Percentiles rank a stretch among this genome's conserved stretches.
Conservation (phyloP, 2,113 vertebrate species). For the Python bivittatus region DNA sequence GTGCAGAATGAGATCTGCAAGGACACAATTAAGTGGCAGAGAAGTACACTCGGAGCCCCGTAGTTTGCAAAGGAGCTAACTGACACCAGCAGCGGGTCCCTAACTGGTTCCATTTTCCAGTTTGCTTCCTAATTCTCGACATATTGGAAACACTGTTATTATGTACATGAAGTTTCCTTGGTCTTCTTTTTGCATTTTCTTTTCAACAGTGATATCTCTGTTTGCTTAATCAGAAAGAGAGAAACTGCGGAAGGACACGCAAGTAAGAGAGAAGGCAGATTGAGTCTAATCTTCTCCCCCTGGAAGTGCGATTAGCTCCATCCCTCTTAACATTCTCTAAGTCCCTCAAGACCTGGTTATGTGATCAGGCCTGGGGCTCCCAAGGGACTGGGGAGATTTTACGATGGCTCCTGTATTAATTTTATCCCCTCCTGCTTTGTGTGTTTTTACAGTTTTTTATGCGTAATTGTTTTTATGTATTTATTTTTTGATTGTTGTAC, state of each 20-base stretch:
- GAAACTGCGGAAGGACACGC: neutral
- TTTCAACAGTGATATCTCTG: neutral
- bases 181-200: constrained; percentile 27
- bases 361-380: no score
- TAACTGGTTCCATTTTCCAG: neutral
- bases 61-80: constrained; percentile 53
- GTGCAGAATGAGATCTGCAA: constrained; percentile 43
- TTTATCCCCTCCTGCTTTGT: no score
- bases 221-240: constrained; percentile 54
- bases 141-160: constrained; percentile 52
- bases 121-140: constrained; percentile 47
- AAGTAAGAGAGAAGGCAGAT: neutral
- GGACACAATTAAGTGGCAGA: constrained; percentile 25
- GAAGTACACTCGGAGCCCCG: neutral
- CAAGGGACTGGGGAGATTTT: no score
- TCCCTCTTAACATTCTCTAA: no score
- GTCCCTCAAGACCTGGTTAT: no score
- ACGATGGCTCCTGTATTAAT: no score
- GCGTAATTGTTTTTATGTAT: no score
- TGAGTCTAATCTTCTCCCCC: no score
- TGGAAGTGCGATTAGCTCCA: no score
- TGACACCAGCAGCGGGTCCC: constrained; percentile 23
- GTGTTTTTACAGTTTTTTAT: no score
- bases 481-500: no score
- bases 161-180: constrained; percentile 34